Percentiles rank a stretch among this genome's conserved stretches.
Evolutionary conservation across 2,113 vertebrate species (phyloP).

Genomic region (Pavo muticus): DNA sequence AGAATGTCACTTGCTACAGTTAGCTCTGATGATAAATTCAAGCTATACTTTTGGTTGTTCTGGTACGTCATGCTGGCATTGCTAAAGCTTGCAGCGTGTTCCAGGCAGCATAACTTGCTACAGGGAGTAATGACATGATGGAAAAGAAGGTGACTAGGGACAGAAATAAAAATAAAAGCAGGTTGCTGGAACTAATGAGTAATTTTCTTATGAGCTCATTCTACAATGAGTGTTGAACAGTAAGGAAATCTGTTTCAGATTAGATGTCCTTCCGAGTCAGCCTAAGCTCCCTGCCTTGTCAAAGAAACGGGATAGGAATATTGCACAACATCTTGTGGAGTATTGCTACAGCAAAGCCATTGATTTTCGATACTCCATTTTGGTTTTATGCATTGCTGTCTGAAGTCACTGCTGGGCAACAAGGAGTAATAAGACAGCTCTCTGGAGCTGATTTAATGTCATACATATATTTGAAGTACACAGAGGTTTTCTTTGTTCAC

Average conservation of each 20-base stretch:
- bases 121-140: background rate
- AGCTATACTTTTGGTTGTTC: background rate
- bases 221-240: background rate
- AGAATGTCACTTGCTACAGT: background rate
- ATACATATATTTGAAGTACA: background rate
- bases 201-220: constrained; percentile 19
- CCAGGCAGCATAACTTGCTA: background rate
- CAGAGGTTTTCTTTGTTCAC: background rate
- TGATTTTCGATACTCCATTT: background rate
- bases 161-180: constrained; percentile 6
- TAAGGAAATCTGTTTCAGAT: constrained; percentile 21
- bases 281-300: background rate
- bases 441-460: background rate
- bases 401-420: background rate
- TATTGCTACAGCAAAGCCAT: background rate
- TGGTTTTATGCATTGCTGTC: background rate
- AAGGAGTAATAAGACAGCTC: background rate
- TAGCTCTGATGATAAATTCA: background rate
- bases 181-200: constrained; percentile 1
- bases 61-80: background rate
- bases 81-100: background rate
- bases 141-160: background rate
- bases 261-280: background rate
- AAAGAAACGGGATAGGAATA: background rate
- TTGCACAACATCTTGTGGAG: background rate